Conservation (phyloP, 2,888 invertebrate genomes). For the Papilio protenor region DNA sequence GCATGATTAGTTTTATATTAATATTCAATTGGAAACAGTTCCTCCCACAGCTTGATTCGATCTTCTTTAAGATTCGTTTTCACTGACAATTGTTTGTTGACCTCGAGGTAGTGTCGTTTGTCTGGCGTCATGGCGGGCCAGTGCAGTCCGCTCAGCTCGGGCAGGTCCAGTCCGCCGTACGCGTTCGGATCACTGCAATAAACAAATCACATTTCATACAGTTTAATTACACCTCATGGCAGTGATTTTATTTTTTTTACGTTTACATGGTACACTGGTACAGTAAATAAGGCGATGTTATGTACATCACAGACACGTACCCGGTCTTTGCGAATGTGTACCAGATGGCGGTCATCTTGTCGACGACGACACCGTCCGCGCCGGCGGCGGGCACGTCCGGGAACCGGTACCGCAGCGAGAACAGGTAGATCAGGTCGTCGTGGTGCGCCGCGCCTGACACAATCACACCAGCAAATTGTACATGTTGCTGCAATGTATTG, state of each 20-base stretch:
- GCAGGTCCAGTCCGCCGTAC: conserved; percentile 45
- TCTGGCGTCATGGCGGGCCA: conserved; percentile 48
- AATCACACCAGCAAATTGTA: background rate
- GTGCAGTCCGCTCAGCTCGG: conserved; percentile 47
- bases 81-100: conserved; percentile 52
- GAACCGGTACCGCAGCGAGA: conserved; percentile 68
- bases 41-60: conserved; percentile 61
- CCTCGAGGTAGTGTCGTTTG: conserved; percentile 55
- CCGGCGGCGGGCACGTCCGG: conserved; percentile 65
- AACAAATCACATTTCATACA: background rate
- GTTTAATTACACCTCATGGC: background rate
- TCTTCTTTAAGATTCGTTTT: conserved; percentile 57
- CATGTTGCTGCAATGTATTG: background rate
- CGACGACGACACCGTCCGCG: conserved; percentile 71
- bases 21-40: conserved; percentile 60
- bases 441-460: conserved; percentile 70
- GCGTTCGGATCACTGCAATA: conserved; percentile 59
- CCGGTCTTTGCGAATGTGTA: conserved; percentile 79
- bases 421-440: conserved; percentile 81
- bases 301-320: conserved; percentile 53
- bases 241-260: no score
- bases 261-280: no score
- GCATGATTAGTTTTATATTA: background rate
- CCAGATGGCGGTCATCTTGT: conserved; percentile 73
- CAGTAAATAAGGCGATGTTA: background rate